Evolutionary conservation across 2,113 vertebrate species (phyloP).

Genomic region (Pelusios castaneus): DNA sequence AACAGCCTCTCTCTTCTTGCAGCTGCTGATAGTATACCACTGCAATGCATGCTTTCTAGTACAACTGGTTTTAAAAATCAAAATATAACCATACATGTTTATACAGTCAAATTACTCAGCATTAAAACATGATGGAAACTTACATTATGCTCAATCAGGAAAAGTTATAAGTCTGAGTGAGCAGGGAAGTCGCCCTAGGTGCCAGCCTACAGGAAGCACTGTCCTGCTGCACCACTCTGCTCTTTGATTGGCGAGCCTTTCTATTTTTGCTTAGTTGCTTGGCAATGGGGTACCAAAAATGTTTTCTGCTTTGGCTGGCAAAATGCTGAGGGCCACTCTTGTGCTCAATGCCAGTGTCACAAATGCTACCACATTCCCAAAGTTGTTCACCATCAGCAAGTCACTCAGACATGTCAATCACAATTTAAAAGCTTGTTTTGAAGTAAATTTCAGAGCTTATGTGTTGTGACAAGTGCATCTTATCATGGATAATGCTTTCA

Average conservation of each 20-base stretch:
- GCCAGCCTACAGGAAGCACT: background rate
- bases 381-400: background rate
- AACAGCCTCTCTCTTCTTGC: background rate
- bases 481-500: background rate
- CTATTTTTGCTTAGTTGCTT: background rate
- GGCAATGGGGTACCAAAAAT: background rate
- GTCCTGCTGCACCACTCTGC: background rate
- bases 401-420: background rate
- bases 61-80: background rate
- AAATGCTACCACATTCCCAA: background rate
- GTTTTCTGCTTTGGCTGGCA: background rate
- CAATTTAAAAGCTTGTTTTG: conserved; percentile 8
- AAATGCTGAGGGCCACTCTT: background rate
- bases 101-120: background rate
- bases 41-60: background rate
- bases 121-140: background rate
- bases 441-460: background rate
- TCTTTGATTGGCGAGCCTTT: background rate
- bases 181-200: no score
- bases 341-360: background rate
- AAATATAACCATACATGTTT: background rate
- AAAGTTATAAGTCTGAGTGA: background rate
- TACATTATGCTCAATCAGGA: background rate
- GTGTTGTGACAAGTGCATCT: background rate
- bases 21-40: background rate